These are phyloP conservation scores for Microctonus hyperodae DNA, from an alignment of 2,888 invertebrate genomes.

Conservation along the genomic window DNA sequence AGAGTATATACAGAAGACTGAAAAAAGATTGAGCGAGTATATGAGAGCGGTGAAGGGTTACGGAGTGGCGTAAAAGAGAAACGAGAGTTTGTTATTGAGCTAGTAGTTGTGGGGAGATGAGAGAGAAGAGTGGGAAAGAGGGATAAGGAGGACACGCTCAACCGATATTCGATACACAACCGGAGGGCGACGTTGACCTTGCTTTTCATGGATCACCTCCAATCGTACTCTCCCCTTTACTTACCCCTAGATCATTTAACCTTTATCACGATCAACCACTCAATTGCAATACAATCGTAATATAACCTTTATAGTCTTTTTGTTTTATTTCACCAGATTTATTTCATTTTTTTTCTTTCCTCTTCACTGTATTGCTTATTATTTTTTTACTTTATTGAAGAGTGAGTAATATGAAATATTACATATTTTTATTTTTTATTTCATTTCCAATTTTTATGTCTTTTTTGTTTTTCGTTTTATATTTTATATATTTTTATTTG, in stretches of 20 bases:
- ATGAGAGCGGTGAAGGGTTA: not conserved
- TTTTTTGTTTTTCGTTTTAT: not conserved
- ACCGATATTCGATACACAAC: constrained; percentile 32
- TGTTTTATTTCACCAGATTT: not conserved
- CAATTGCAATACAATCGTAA: constrained; percentile 9
- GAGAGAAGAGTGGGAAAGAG: not conserved
- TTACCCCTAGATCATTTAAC: not conserved
- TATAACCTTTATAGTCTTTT: not conserved
- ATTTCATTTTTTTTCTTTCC: not conserved
- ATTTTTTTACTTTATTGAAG: not conserved
- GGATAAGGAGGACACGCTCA: constrained; percentile 16
- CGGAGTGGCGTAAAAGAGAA: constrained; percentile 11
- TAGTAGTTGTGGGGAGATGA: not conserved
- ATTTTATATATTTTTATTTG: not conserved
- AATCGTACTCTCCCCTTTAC: not conserved
- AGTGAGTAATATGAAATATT: too few species aligned
- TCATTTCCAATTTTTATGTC: not conserved
- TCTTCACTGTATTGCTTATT: not conserved
- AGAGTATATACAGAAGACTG: not conserved
- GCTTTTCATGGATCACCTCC: constrained; percentile 35
- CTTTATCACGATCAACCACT: constrained; percentile 13
- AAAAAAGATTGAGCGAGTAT: too few species aligned
- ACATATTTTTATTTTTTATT: not conserved
- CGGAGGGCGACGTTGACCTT: constrained; percentile 37
- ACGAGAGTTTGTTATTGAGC: not conserved